Evolutionary conservation across 2,888 invertebrate species (phyloP).

Genomic region (Sisyra terminalis): DNA sequence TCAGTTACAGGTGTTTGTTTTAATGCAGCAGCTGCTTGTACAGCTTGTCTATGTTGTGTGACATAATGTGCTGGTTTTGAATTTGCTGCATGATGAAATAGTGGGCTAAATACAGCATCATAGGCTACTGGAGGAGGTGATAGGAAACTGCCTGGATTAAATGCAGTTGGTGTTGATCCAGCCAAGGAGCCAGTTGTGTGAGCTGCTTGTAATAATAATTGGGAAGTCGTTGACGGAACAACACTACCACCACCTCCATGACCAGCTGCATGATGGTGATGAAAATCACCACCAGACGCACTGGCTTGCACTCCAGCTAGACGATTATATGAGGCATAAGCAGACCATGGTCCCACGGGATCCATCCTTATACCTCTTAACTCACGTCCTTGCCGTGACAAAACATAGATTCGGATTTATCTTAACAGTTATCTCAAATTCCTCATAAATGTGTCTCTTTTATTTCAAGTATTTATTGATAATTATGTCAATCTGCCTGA

Average conservation of each 20-base stretch:
- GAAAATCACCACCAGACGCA: conserved; percentile 47
- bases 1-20: conserved; percentile 16
- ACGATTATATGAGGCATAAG: conserved; percentile 69
- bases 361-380: conserved; percentile 44
- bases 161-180: conserved; percentile 42
- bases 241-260: conserved; percentile 32
- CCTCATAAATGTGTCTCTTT: too few species aligned
- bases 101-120: conserved; percentile 66
- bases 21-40: conserved; percentile 27
- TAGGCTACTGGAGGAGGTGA: conserved; percentile 62
- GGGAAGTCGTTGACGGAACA: conserved; percentile 42
- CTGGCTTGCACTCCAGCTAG: conserved; percentile 54
- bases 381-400: conserved; percentile 5
- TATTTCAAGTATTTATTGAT: too few species aligned
- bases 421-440: too few species aligned
- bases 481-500: too few species aligned
- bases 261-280: conserved; percentile 42
- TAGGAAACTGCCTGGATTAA: conserved; percentile 55
- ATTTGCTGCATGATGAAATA: conserved; percentile 59
- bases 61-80: conserved; percentile 57
- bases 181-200: conserved; percentile 42
- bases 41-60: conserved; percentile 51
- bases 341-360: conserved; percentile 80
- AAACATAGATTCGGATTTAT: conserved; percentile 1
- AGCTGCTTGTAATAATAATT: conserved; percentile 46